Evolutionary conservation across 2,888 invertebrate genomes (phyloP).

Genomic region (Rhopalosiphum nymphaeae): DNA sequence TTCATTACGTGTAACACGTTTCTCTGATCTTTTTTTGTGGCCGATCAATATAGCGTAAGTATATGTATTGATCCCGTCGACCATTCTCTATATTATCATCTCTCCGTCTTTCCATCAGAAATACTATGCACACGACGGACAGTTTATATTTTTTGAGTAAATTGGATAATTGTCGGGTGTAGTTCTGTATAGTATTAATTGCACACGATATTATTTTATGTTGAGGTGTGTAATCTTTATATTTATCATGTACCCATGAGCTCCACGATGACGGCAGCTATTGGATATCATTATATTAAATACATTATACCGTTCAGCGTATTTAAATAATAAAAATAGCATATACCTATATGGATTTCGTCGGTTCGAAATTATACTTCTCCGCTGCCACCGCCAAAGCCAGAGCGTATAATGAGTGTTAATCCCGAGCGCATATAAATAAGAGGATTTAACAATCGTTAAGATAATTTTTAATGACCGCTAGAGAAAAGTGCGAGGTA

Average conservation of each 20-base stretch:
- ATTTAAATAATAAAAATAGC: slow-evolving; percentile 10
- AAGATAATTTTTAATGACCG: slow-evolving; percentile 64
- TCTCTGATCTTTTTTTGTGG: background rate
- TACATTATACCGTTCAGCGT: background rate
- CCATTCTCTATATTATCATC: background rate
- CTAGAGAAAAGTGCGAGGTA: background rate
- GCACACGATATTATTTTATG: background rate
- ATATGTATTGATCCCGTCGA: background rate
- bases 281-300: background rate
- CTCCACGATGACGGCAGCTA: background rate
- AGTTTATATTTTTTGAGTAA: background rate
- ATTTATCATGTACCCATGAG: background rate
- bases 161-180: background rate
- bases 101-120: background rate
- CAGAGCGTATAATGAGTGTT: slow-evolving; percentile 12
- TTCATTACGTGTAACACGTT: background rate
- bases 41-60: background rate
- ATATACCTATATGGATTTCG: slow-evolving; percentile 7
- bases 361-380: background rate
- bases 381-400: background rate
- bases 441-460: slow-evolving; percentile 61
- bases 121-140: background rate
- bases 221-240: background rate
- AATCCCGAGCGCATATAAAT: slow-evolving; percentile 46
- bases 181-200: background rate